Evolutionary conservation across 53 echinoderm and acorn worm genomes (phyloP), one percentile per base, ranked within the genome.

Genomic region (Echinometra lucunter): DNA sequence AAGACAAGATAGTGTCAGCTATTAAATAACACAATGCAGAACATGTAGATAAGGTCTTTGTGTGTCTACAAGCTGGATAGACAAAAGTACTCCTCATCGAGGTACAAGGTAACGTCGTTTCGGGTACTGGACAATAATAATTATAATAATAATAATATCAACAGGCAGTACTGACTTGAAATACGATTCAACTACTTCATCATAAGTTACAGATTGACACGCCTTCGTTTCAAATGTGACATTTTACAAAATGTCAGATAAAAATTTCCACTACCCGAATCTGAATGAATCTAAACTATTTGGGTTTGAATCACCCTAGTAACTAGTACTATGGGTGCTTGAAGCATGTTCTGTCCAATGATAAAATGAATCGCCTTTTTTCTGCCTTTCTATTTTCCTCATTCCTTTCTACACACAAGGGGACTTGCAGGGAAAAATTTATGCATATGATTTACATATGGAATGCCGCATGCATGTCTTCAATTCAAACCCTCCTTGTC

Each of bases 121-220:
- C 57, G 94, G 94, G 94, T 94, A 94, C 94, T 94, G 94, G 94
- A 94, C 85, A 94, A 94, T 94, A 82, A 83, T 49, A 82, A 82
- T 19, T 34, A 91, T 91, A 40, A 88, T 89, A 89, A 25, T 85
- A 91, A 91, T 91, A 28, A 88, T 88, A 66, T 66, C 91, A 93
- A 93, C 94, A 83, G 94, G 94, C 94, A 94, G 94, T 94, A 94
- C 94, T 94, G 94, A 92, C 92, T 92, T 69, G n/a, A 91, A 32
- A 75, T 56, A 92, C 78, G 49, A 75, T 55, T 78, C 92, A 92
- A 78, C 78, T 91, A 91, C 67, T 69, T 66, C 8, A 90, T 90
- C 91, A 90, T 90, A 91, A 91, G 66, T 91, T 91, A 91, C 66
- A 91, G 37, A 16, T 60, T 58, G 89, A 89, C 89, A 89, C 40